Evolutionary conservation across 2,888 invertebrate species (phyloP), one percentile per base, ranked within the genome.

Genomic region (Euclidia mi): DNA sequence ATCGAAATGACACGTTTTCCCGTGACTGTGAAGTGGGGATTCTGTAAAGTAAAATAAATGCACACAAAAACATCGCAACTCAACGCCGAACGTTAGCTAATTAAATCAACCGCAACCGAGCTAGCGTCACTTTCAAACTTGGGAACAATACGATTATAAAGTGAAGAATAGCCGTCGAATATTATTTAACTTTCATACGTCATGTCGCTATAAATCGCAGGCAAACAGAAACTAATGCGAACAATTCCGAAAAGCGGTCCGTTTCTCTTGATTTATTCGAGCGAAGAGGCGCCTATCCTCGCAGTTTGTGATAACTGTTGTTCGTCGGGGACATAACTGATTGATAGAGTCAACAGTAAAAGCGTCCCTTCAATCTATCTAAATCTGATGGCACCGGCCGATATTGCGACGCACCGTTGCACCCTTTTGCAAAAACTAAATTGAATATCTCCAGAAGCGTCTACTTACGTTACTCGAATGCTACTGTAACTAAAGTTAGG

Each of bases 1-100:
- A 90, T 91, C 90, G 91, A 91, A 90, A 90, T 91, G 92, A 90
- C 87, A 89, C 88, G 89, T 90, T 89, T 87, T 87, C 84, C 88
- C n/a, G 85, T 84, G 82, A 84, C 85, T 85, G 82, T 84, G 87
- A 84, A 89, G 87, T 89, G 83, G 82, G 77, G 85, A 87, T 88
- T 88, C 88, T 81, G 85, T 81, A 86, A 88, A 88, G 83, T 87
- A 83, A 89, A 88, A 89, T 87, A 85, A 82, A 81, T 78, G 80
- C 72, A 17, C 65, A 62, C 63, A 77, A 85, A 88, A 78, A 84
- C 79, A 77, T 64, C 50, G 52, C 61, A 56, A 59, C 42, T 60
- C 61, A 50, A 63, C 51, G n/a, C 53, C 63, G 10, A 7, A 11
- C 12, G 15, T 18, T 35, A 20, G 6, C 35, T 43, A 28, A 52